Percentiles rank a stretch among this genome's conserved stretches.
phyloP scores from a whole-genome alignment of 2,888 invertebrate species.

The Hanleya hanleyi region DNA sequence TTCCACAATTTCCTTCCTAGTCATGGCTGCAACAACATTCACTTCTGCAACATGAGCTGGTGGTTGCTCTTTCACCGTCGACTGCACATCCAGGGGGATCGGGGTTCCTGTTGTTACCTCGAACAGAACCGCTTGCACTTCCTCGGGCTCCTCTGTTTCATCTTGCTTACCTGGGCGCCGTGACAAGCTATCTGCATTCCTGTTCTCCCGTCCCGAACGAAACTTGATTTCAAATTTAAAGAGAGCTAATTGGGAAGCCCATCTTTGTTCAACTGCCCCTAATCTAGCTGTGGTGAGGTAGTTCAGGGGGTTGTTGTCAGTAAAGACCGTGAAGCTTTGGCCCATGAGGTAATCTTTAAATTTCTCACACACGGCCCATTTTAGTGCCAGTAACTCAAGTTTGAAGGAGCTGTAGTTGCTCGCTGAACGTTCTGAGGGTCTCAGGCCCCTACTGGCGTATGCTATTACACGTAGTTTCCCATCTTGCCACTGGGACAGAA shows the following conservation, averaged over 20 bases:
- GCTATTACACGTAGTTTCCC: too few species aligned
- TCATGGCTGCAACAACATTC: too few species aligned
- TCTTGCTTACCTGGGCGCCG: constrained; percentile 5
- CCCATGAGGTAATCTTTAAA: constrained; percentile 31
- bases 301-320: constrained; percentile 27
- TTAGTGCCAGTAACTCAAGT: constrained; percentile 35
- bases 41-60: too few species aligned
- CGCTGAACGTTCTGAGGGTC: constrained; percentile 21
- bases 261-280: constrained; percentile 30
- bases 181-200: constrained; percentile 26
- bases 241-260: constrained; percentile 25
- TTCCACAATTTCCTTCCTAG: too few species aligned
- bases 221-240: constrained; percentile 28
- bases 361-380: constrained; percentile 38
- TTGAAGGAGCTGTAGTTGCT: constrained; percentile 34
- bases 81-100: too few species aligned
- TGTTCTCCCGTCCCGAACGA: constrained; percentile 20
- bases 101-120: not conserved
- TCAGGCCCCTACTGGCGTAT: too few species aligned
- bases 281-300: constrained; percentile 22
- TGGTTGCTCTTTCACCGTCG: too few species aligned
- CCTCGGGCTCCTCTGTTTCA: not conserved
- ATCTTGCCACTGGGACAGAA: too few species aligned
- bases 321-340: constrained; percentile 19
- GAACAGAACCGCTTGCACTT: too few species aligned